These are phyloP conservation scores for Trachymyrmex cornetzi DNA, from an alignment of 1,140 invertebrate species.

Conservation along the genomic window DNA sequence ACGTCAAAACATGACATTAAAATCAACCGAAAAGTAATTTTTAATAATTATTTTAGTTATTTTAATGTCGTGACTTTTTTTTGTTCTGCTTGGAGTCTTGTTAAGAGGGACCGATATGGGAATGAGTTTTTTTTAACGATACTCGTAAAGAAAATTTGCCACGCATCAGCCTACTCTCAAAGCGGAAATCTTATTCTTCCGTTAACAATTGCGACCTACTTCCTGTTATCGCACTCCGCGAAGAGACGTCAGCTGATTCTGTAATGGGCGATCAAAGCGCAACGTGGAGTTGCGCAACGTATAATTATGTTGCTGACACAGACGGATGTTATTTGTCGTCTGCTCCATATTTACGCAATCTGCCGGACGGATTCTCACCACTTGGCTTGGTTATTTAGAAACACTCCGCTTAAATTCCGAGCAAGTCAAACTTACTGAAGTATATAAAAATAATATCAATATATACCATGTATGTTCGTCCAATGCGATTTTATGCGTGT, in stretches of 20 bases:
- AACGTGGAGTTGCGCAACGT: conserved; percentile 38
- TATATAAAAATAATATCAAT: background rate
- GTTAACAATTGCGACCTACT: background rate
- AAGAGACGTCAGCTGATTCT: background rate
- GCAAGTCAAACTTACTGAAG: background rate
- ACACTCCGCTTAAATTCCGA: background rate
- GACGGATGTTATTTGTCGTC: background rate
- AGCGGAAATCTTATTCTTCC: background rate
- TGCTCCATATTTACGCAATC: conserved; percentile 32
- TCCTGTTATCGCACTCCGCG: background rate
- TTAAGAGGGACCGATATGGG: background rate
- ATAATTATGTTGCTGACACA: conserved; percentile 35
- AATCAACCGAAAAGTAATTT: too few species aligned
- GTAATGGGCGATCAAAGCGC: background rate
- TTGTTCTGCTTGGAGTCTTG: background rate
- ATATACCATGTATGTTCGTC: background rate
- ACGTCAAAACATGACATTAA: too few species aligned
- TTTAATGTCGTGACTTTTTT: too few species aligned
- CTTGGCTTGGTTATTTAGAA: background rate
- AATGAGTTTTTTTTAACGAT: background rate
- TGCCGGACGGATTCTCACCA: background rate
- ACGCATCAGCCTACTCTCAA: background rate
- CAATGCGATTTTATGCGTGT: background rate
- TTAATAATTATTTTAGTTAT: background rate
- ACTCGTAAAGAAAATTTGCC: background rate